Conservation (phyloP, 2,797 vertebrate species). For the Esox lucius region DNA sequence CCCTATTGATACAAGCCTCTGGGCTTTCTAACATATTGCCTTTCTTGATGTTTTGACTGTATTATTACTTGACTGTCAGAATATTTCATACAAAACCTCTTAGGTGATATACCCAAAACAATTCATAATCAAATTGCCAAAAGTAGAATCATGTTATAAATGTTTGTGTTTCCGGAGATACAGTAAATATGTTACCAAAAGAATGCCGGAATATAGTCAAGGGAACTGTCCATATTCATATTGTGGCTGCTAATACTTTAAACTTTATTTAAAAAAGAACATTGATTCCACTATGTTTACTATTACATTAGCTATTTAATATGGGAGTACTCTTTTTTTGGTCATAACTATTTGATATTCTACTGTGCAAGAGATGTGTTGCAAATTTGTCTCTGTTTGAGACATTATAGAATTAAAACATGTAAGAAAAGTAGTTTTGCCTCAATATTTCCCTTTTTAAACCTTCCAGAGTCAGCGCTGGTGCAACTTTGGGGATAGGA, state of each 20-base stretch:
- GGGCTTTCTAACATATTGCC: not conserved
- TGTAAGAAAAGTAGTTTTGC: conserved; percentile 22
- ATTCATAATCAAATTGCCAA: not conserved
- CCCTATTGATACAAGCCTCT: not conserved
- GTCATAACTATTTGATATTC: not conserved
- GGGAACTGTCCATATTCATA: not conserved
- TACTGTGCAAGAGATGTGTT: not conserved
- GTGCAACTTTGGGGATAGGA: not conserved
- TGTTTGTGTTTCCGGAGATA: not conserved
- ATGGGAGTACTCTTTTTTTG: not conserved
- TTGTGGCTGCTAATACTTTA: not conserved
- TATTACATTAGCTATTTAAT: not conserved
- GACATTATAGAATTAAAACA: not conserved
- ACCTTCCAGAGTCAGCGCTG: conserved; percentile 8
- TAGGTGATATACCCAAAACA: not conserved
- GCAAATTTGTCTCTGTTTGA: conserved; percentile 20
- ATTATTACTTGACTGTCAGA: not conserved
- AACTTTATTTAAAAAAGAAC: not conserved
- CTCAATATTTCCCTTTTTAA: conserved; percentile 29
- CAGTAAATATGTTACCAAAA: not conserved
- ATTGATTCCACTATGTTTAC: not conserved
- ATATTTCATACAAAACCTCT: not conserved
- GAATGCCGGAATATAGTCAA: not conserved
- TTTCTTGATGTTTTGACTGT: not conserved
- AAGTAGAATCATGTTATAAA: conserved; percentile 2